Percentiles rank a stretch among this genome's conserved stretches.
These are phyloP conservation scores for Flexamia atlantica DNA, from an alignment of 2,888 invertebrate genomes.

Conservation along the genomic window DNA sequence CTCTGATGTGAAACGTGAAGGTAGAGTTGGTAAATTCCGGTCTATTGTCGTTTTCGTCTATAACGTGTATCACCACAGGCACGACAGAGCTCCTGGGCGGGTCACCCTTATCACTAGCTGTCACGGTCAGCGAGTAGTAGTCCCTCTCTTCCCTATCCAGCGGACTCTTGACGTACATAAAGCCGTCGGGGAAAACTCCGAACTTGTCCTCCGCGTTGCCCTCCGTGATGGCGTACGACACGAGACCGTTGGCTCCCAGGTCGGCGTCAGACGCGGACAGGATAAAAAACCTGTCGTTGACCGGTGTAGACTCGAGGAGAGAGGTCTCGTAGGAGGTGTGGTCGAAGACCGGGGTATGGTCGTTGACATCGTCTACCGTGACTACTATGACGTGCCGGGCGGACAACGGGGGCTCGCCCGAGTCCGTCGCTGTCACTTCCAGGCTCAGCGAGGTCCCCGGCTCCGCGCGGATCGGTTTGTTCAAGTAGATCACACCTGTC, in stretches of 20 bases:
- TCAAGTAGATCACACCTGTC: constrained; percentile 93
- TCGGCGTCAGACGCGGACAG: constrained; percentile 94
- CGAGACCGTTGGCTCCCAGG: constrained; percentile 87
- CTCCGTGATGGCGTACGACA: constrained; percentile 89
- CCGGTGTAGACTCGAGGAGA: constrained; percentile 91
- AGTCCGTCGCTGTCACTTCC: constrained; percentile 92
- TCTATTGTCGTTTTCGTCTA: constrained; percentile 97
- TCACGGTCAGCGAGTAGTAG: constrained; percentile 92
- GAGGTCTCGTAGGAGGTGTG: constrained; percentile 96
- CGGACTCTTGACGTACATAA: constrained; percentile 89
- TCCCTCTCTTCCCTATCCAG: constrained; percentile 94
- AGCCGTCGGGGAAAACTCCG: constrained; percentile 97
- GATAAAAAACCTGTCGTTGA: constrained; percentile 94
- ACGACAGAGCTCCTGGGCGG: constrained; percentile 90
- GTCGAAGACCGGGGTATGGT: constrained; percentile 96
- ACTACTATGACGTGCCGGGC: constrained; percentile 86
- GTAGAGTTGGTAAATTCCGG: constrained; percentile 95
- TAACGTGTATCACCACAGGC: constrained; percentile 94
- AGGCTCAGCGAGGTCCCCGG: constrained; percentile 85
- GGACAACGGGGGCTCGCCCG: constrained; percentile 85
- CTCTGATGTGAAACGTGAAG: constrained; percentile 93
- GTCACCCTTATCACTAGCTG: constrained; percentile 88
- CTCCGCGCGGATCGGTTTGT: constrained; percentile 86
- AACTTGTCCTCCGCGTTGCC: constrained; percentile 93
- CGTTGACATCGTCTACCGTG: constrained; percentile 92